Evolutionary conservation across 2,888 invertebrate species (phyloP).

Genomic region (Pantelozetes paolii): DNA sequence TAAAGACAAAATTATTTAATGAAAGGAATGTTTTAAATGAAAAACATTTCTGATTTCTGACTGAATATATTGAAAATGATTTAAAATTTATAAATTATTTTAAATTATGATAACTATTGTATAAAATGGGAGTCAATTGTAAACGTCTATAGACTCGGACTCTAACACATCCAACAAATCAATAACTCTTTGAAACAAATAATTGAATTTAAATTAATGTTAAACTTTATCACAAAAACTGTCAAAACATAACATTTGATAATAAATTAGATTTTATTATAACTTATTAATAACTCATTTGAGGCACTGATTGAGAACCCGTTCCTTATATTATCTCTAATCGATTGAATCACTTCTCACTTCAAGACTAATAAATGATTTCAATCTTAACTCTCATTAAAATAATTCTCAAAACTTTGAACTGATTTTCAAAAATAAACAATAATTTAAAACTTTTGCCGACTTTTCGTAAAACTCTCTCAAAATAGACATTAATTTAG

Average conservation of each 20-base stretch:
- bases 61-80: neutral
- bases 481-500: neutral
- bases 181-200: neutral
- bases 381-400: neutral
- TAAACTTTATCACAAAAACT: constrained; percentile 22
- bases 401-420: neutral
- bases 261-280: constrained; percentile 1
- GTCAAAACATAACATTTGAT: constrained; percentile 12
- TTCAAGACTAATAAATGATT: neutral
- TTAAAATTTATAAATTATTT: too few species aligned
- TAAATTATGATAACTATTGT: too few species aligned
- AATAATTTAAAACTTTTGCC: neutral
- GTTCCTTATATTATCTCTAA: neutral
- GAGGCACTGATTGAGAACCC: constrained; percentile 11
- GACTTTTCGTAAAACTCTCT: neutral
- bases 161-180: neutral
- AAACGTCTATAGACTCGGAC: too few species aligned
- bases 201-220: constrained; percentile 18
- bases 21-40: neutral
- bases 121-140: too few species aligned
- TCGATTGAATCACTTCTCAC: neutral
- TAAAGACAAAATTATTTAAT: too few species aligned
- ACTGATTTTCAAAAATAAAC: neutral
- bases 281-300: neutral
- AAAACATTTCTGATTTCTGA: neutral